Base-by-base conservation (phyloP, 2,113 vertebrate species). In the Rhipidura dahli region DNA sequence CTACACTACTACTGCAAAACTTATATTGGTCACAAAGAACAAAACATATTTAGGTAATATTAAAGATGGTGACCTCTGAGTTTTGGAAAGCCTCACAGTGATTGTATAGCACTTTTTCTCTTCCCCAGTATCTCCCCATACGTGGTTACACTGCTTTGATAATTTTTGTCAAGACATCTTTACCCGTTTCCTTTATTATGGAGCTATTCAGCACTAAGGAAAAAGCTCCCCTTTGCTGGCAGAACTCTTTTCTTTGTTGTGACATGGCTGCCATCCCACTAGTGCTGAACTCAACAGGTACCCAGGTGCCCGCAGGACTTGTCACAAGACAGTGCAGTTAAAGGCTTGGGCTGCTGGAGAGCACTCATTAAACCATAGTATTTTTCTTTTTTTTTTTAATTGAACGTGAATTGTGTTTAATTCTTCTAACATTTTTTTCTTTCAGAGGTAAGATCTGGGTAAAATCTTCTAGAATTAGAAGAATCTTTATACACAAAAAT, bases 131-230 rank as follows among this genome's bases (percentile, higher is more conserved):
- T 70, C 42, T 79, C 45, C 57, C n/a, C n/a, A n/a, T 6, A 33
- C 0, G 0, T 9, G 68, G 50, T 35, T 44, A 64, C 1, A 8
- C 24, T 35, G 40, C 49, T 63, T 28, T 49, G 63, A 49, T 16
- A 2, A 18, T 13, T 60, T 82, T 73, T 90, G 22, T 33, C 40
- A 64, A 19, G 60, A 26, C 3, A 28, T n/a, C 51, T 79, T 60
- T 31, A 91, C 11, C 17, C 11, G 9, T 65, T 63, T 82, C 40
- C 40, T 68, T 68, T 35, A 71, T 31, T 28, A 31, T 1, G 59
- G 37, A 69, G 17, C 15, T 57, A 27, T 15, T 81, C n/a, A 70
- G 35, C 56, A 71, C 19, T 13, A 90, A 84, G 57, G 19, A 53
- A 40, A 61, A 57, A 15, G 44, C 3, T 39, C 28, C 27, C 15